A percentile compares a stretch with the other conserved stretches of the same genome.
Conservation (phyloP, 2,797 vertebrate species). For the Enteromius paludinosus region DNA sequence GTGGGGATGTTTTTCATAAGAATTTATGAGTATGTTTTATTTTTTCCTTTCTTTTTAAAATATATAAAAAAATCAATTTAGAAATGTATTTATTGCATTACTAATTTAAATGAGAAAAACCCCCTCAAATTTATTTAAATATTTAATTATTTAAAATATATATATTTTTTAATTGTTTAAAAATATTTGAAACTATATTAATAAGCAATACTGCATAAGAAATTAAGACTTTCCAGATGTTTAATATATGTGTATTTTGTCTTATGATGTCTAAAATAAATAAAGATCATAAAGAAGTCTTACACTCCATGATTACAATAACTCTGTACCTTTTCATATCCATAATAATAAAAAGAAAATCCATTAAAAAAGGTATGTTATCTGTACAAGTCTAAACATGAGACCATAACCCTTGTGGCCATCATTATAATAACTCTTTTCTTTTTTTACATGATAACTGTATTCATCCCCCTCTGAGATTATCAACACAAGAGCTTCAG, state of each 20-base stretch:
- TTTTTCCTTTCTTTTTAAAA: background rate
- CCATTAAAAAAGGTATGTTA: background rate
- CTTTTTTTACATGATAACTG: background rate
- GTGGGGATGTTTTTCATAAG: background rate
- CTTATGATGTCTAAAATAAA: background rate
- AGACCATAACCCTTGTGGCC: background rate
- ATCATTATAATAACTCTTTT: background rate
- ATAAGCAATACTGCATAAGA: background rate
- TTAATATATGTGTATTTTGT: background rate
- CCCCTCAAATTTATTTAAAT: background rate
- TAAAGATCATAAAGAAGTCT: conserved; percentile 2
- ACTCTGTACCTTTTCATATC: background rate
- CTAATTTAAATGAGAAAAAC: background rate
- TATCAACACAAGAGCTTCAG: background rate
- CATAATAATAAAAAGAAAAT: background rate
- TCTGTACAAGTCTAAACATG: background rate
- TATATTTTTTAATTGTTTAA: background rate
- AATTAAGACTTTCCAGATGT: background rate
- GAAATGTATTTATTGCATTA: background rate
- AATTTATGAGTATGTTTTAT: too few species aligned
- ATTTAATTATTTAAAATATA: background rate
- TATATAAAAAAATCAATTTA: background rate
- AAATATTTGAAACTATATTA: background rate
- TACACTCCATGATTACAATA: background rate
- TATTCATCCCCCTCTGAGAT: background rate